These are phyloP conservation scores for Ictalurus punctatus DNA, from an alignment of 2,113 vertebrate genomes.

Conservation along the genomic window DNA sequence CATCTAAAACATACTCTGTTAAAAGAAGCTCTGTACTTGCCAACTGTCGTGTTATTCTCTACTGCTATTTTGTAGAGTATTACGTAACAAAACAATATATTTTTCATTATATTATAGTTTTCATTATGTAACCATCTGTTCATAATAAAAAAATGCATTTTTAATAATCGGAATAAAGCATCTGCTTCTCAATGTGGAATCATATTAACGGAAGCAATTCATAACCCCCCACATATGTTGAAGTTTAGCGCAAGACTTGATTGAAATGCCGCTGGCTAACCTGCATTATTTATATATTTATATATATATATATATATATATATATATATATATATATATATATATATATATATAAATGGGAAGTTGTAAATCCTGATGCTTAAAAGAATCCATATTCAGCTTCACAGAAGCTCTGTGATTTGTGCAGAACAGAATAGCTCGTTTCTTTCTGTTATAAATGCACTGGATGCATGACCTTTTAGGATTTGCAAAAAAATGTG, in stretches of 20 bases:
- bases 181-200: slow-evolving; percentile 18
- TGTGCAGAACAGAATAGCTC: slow-evolving; percentile 18
- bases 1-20: not conserved
- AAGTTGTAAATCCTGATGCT: slow-evolving; percentile 12
- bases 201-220: not conserved
- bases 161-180: not conserved
- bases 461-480: slow-evolving; percentile 36
- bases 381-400: slow-evolving; percentile 26
- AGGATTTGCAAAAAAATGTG: slow-evolving; percentile 19
- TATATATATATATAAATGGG: slow-evolving; percentile 22
- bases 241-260: slow-evolving; percentile 8
- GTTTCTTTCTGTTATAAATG: slow-evolving; percentile 22
- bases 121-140: slow-evolving; percentile 14
- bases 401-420: slow-evolving; percentile 25
- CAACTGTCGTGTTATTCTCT: not conserved
- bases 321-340: no score
- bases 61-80: not conserved
- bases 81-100: not conserved
- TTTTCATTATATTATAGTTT: not conserved
- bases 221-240: not conserved
- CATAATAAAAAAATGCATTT: not conserved
- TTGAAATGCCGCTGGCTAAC: slow-evolving; percentile 10
- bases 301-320: no score
- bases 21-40: not conserved
- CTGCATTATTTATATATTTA: not conserved